These are phyloP conservation scores for Caenorhabditis brenneri DNA, from an alignment of 1,140 invertebrate species.

Conservation along the genomic window DNA sequence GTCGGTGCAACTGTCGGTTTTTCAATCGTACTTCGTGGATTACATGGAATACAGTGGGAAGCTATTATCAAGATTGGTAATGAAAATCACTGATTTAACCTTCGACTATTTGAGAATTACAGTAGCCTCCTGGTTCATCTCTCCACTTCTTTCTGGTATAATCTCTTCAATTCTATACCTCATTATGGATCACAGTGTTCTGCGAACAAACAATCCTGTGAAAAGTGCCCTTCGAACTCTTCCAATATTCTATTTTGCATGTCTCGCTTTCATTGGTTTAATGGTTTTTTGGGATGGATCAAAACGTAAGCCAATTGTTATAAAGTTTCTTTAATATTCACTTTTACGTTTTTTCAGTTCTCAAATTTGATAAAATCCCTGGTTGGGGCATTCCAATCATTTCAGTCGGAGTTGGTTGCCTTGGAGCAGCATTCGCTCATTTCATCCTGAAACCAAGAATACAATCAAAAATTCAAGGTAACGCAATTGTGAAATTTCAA, in stretches of 20 bases:
- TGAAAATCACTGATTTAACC: slow-evolving; percentile 35
- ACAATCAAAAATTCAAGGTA: slow-evolving; percentile 55
- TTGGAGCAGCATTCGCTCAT: slow-evolving; percentile 60
- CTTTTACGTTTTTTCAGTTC: slow-evolving; percentile 54
- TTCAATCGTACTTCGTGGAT: slow-evolving; percentile 85
- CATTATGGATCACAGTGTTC: slow-evolving; percentile 81
- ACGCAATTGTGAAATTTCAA: neutral
- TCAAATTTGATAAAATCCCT: slow-evolving; percentile 56
- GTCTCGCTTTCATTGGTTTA: slow-evolving; percentile 87
- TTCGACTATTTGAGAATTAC: slow-evolving; percentile 70
- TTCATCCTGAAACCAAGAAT: slow-evolving; percentile 62
- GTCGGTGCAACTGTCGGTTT: slow-evolving; percentile 95
- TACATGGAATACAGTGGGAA: slow-evolving; percentile 82
- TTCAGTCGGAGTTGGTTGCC: slow-evolving; percentile 50
- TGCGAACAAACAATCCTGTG: slow-evolving; percentile 77
- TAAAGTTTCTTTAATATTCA: neutral
- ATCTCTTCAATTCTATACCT: slow-evolving; percentile 84
- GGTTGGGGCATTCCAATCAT: slow-evolving; percentile 60
- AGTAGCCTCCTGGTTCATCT: slow-evolving; percentile 96
- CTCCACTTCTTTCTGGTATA: slow-evolving; percentile 86
- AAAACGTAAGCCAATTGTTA: slow-evolving; percentile 77
- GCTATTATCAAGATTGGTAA: slow-evolving; percentile 82
- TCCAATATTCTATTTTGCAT: slow-evolving; percentile 90
- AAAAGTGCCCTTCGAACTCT: slow-evolving; percentile 82
- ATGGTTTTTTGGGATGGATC: slow-evolving; percentile 90